Evolutionary conservation across 2,797 vertebrate species (phyloP), one percentile per base, ranked within the genome.

Genomic region (Esox masquinongy): DNA sequence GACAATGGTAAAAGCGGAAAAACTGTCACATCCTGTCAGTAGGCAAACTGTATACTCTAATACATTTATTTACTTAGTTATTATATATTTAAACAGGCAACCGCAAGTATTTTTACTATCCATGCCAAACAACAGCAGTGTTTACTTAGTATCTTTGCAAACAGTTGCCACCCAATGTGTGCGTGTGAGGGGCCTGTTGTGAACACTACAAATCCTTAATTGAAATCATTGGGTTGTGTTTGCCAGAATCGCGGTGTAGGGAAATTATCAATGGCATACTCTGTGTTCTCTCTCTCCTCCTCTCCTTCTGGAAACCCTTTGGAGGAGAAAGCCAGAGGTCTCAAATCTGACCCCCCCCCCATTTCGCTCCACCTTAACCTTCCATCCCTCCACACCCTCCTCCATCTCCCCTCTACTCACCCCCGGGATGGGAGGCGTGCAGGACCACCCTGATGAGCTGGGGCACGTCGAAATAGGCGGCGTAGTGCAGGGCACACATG

Each of bases 401-500:
- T 12, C 1, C 19, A 16, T 2, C 24, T 29, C 7, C 36, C 43
- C 26, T 34, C 39, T 14, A 68, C 93, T 92, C 91, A 97, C 98
- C 98, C 95, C 96, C 98, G 16, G 95, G 94, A 81, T 94, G 95
- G 17, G 96, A 95, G 8, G 94, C 94, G 92, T 97, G 96, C 90
- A 97, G 79, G 85, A 99, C 95, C 76, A 98, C 91, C 34, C 83
- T 84, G 80, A 99, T 96, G 12, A 99, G 95, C 76, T 97, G 96
- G 12, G 98, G 97, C 74, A 99, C 97, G 61, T 99, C 98, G 26
- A 99, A 99, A 90, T 99, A 99, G 1, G 98, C 96, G 9, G 98
- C 98, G 9, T 99, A 99, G 88, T 99, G 98, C 88, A 99, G 91
- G 43, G 98, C 97, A 80, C 95, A 98, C 98, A 99, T 99, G 87